These are phyloP conservation scores for Drosophila pseudotalamancana DNA, from an alignment of 2,888 invertebrate genomes.

Conservation along the genomic window DNA sequence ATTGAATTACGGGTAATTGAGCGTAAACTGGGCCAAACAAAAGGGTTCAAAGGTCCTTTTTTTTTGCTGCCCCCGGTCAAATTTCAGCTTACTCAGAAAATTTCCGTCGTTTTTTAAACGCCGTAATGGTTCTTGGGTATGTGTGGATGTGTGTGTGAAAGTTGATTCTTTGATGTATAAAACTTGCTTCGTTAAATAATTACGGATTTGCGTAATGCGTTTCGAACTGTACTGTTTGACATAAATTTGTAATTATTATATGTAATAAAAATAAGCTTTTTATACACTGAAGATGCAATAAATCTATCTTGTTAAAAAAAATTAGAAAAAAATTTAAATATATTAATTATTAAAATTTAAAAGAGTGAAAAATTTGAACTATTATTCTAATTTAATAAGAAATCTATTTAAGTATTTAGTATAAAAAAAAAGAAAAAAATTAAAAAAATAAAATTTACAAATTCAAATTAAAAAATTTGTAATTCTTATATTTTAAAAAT, in stretches of 20 bases:
- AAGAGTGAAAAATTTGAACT: neutral
- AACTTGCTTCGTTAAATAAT: slow-evolving; percentile 4
- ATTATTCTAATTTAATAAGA: neutral
- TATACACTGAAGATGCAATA: neutral
- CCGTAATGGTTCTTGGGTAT: neutral
- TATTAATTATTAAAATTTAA: no score
- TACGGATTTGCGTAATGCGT: neutral
- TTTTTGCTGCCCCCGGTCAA: slow-evolving; percentile 1
- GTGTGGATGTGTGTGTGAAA: neutral
- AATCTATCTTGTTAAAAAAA: neutral
- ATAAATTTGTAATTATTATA: no score
- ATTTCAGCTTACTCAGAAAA: slow-evolving; percentile 5
- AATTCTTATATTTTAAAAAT: neutral
- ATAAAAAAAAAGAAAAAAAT: neutral
- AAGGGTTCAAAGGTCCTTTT: slow-evolving; percentile 3
- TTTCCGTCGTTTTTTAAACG: slow-evolving; percentile 3
- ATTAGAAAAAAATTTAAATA: neutral
- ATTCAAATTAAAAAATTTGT: neutral
- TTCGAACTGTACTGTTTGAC: neutral
- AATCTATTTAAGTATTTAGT: neutral
- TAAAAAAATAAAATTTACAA: neutral
- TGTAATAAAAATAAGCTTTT: no score
- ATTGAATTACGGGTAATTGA: slow-evolving; percentile 56
- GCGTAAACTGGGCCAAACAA: slow-evolving; percentile 16
- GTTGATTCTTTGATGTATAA: neutral